Percentiles rank a stretch among this genome's conserved stretches.
phyloP scores from a whole-genome alignment of 2,113 vertebrate genomes.

The Pithys albifrons region DNA sequence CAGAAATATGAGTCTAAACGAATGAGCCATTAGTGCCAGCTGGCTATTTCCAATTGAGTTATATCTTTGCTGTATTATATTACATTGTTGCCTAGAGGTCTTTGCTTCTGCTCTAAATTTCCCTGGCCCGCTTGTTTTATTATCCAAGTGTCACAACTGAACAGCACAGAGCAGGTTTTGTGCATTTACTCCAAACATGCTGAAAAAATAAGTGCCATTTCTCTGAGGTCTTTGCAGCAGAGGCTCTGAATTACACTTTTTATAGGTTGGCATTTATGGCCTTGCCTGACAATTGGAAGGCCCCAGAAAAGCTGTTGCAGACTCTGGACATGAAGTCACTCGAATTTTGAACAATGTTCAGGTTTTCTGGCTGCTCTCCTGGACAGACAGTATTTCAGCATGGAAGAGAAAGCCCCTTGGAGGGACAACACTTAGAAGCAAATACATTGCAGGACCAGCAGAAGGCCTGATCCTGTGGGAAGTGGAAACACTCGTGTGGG shows the following conservation, averaged over 20 bases:
- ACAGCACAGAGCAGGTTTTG: background rate
- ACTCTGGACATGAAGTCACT: background rate
- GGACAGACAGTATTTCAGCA: background rate
- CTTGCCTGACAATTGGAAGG: background rate
- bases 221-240: background rate
- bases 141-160: background rate
- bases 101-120: constrained; percentile 20
- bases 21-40: constrained; percentile 60
- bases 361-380: background rate
- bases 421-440: background rate
- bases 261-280: background rate
- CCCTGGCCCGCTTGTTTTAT: background rate
- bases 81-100: background rate
- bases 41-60: constrained; percentile 36
- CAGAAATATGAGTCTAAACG: constrained; percentile 30
- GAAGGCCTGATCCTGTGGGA: background rate
- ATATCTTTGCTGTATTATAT: constrained; percentile 19
- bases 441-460: background rate
- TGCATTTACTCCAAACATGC: background rate
- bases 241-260: background rate
- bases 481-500: background rate
- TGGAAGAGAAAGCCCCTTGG: background rate
- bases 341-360: background rate
- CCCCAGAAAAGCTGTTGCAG: background rate
- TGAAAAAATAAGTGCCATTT: background rate